Evolutionary conservation across 2,113 vertebrate species (phyloP).

Genomic region (Cyphomyrus discorhynchus): DNA sequence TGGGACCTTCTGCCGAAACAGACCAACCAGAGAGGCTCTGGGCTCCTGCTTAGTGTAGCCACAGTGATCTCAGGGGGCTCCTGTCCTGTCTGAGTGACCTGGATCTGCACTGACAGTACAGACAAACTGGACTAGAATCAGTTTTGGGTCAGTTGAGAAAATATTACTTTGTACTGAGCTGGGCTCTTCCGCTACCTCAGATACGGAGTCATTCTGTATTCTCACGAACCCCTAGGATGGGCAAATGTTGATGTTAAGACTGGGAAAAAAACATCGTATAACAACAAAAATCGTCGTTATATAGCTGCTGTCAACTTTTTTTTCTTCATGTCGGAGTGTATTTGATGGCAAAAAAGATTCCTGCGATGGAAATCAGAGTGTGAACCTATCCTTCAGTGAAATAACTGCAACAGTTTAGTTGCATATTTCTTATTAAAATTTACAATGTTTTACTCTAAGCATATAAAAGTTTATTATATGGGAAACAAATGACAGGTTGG

Average conservation of each 20-base stretch:
- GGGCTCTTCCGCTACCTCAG: neutral
- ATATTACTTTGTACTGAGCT: neutral
- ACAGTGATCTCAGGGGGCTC: neutral
- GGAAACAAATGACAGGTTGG: neutral
- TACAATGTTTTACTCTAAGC: neutral
- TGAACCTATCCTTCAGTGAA: neutral
- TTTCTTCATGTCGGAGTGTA: neutral
- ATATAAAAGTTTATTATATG: neutral
- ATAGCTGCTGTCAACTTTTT: neutral
- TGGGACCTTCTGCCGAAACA: neutral
- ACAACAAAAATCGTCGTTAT: neutral
- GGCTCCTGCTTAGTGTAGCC: neutral
- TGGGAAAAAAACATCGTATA: neutral
- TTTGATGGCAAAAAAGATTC: neutral
- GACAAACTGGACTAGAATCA: neutral
- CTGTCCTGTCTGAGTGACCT: neutral
- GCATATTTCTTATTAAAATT: neutral
- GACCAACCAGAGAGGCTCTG: neutral
- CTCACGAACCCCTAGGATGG: neutral
- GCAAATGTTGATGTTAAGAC: neutral
- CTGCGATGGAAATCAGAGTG: neutral
- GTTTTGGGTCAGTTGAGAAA: slow-evolving; percentile 5
- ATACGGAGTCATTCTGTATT: neutral
- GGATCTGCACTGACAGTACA: neutral
- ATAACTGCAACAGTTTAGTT: neutral